Base-by-base conservation (phyloP, 37 sponge, comb jelly and placozoan species). In the Spongilla lacustris region DNA sequence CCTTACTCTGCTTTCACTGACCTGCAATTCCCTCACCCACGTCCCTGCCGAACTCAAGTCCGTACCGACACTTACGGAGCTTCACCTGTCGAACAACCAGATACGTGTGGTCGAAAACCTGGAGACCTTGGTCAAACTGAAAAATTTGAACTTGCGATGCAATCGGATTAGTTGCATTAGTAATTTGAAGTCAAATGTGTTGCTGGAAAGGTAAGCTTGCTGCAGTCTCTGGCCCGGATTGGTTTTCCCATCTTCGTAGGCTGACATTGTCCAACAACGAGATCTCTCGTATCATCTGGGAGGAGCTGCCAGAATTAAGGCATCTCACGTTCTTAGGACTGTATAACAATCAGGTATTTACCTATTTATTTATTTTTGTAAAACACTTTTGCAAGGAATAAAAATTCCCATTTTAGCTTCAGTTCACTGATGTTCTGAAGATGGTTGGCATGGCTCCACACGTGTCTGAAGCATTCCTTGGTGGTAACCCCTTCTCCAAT, bases 331-430 rank as follows among this genome's bases (percentile, higher is more conserved):
- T 79, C 23, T 48, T 86, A 24, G 86, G 86, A 38, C 11, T 86
- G 17, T 78, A 79, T 41, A 48, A 72, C 50, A 86, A 86, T 46
- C 69, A 78, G 86, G 86, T 86, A 67, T 41, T n/a, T n/a, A n/a
- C n/a, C n/a, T n/a, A 49, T 38, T 2, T 22, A 24, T 31, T 41
- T 23, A 69, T 26, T 14, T 67, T 22, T 81, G 23, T 22, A 29
- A 22, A 29, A 8, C 41, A 22, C 30, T 49, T 4, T 17, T 76
- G 34, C 5, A 10, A 26, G 23, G 2, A 17, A 36, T 36, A 36
- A 22, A 36, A 32, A 12, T 76, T 0, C 34, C 25, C 8, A 28
- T 68, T 70, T 1, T 19, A 27, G 38, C 27, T 33, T 37, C 76
- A 84, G 76, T 34, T 84, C 9, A 35, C 50, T 36, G 75, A 84